Evolutionary conservation across 2,888 invertebrate genomes (phyloP), one percentile per base, ranked within the genome.

Genomic region (Pomacea canaliculata): DNA sequence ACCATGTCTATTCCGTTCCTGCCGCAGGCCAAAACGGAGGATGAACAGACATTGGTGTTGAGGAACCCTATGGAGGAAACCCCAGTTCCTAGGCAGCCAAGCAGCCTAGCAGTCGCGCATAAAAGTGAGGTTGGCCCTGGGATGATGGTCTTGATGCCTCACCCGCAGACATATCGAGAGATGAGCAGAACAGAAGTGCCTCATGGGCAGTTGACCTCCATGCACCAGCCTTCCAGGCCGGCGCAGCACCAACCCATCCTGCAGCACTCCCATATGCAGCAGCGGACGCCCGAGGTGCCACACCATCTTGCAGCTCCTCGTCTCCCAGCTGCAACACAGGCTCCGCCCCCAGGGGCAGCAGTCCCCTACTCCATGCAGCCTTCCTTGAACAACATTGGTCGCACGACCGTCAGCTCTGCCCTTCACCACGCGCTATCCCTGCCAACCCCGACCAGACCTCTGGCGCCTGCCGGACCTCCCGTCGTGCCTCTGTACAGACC

Each of bases 61-160:
- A n/a, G 74, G 18, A 74, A 74, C 51, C 74, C 74, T 48, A 74
- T 74, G 74, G 74, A 74, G 19, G 74, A 74, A n/a, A 59, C 59
- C 5, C 67, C 67, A 3, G n/a, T 59, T 19, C 7, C 46, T 10
- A 56, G 67, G 56, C 51, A 51, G 16, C 5, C 66, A 1, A 10
- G 10, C 10, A 10, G 2, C 51, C 51, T 13, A 13, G 51, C 12
- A 16, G 51, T 7, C 51, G 4, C 16, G 10, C 51, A 10, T 2
- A 56, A 7, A 13, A 10, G 12, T 56, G 51, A 56, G 51, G 51
- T 56, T 16, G 16, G 16, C 51, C 16, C 51, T 0, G 51, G 51
- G 10, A 16, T 56, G 51, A 10, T 56, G 51, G 51, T 56, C 16
- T 56, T 74, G 60, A 23, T 49, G 68, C 70, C 27, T 23, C 66